Base-by-base conservation (phyloP, 2,113 vertebrate genomes). In the Alligator mississippiensis region DNA sequence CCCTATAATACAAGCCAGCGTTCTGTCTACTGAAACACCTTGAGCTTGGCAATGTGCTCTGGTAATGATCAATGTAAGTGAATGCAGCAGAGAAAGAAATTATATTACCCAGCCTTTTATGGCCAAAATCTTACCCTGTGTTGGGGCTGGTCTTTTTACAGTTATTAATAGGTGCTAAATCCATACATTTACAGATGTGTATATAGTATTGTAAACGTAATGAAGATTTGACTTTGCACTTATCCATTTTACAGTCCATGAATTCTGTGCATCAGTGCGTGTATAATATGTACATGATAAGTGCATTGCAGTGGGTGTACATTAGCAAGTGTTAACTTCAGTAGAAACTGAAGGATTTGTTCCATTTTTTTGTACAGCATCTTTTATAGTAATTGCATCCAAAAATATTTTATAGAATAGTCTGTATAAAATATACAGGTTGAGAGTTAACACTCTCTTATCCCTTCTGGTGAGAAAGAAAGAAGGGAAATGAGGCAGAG, bases 241-340 rank as follows among this genome's bases (percentile, higher is more conserved):
- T 72, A 66, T 10, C 2, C 47, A 8, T 77, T 92, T 90, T 66
- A 27, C n/a, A 27, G 14, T 13, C 59, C 0, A n/a, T 25, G n/a
- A 38, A 72, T 83, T 78, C 72, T 7, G 4, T 78, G 87, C 10
- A 24, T 82, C 63, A 47, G 28, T 82, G 54, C 55, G 18, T 30
- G 15, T 72, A 11, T 38, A 34, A 11, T n/a, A 6, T 9, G 4
- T 60, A 19, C 0, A 0, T 25, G 19, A 61, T 54, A 16, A 24
- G 1, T 47, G 47, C 47, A 47, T 9, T 47, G 47, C 47, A 47
- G 18, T 34, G 3, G 30, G 12, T 22, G 8, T 34, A 34, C 7
- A 5, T 0, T 0, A 0, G 3, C 3, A 25, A 82, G 25, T 1
- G 0, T 75, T 90, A 87, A 61, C 17, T 38, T 81, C 38, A 0